Evolutionary conservation across 2,113 vertebrate species (phyloP).

Genomic region (Pangasianodon hypophthalmus): DNA sequence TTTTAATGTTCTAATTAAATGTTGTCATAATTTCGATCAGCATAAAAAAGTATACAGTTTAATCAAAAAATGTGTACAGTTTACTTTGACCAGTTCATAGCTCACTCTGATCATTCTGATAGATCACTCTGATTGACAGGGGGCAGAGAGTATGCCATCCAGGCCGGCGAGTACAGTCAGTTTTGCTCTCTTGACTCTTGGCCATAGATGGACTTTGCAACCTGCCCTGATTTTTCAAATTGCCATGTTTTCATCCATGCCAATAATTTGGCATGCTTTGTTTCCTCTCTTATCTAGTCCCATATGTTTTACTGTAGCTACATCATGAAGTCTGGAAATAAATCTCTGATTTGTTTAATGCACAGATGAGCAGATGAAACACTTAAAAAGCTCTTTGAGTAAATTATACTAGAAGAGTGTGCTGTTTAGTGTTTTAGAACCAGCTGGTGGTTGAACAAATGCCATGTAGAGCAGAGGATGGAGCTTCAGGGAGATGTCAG

Average conservation of each 20-base stretch:
- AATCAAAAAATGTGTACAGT: too few relatives aligned
- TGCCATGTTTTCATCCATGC: background rate
- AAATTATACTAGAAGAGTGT: background rate
- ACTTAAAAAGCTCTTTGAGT: background rate
- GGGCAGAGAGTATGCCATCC: too few relatives aligned
- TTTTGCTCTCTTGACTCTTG: background rate
- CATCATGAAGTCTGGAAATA: background rate
- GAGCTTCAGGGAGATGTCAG: background rate
- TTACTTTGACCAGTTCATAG: too few relatives aligned
- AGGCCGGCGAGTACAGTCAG: background rate
- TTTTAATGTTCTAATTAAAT: too few relatives aligned
- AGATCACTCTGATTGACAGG: background rate
- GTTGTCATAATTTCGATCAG: too few relatives aligned
- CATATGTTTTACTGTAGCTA: background rate
- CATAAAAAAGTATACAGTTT: too few relatives aligned
- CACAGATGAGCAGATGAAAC: background rate
- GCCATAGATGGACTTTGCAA: background rate
- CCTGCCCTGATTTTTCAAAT: background rate
- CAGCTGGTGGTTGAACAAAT: slow-evolving; percentile 16
- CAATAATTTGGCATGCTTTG: background rate
- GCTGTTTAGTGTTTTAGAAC: background rate
- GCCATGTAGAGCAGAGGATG: background rate
- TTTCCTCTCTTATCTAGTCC: background rate
- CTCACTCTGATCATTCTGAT: too few relatives aligned
- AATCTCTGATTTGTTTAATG: background rate